Conservation (phyloP, 2,113 vertebrate genomes). For the Anolis carolinensis region DNA sequence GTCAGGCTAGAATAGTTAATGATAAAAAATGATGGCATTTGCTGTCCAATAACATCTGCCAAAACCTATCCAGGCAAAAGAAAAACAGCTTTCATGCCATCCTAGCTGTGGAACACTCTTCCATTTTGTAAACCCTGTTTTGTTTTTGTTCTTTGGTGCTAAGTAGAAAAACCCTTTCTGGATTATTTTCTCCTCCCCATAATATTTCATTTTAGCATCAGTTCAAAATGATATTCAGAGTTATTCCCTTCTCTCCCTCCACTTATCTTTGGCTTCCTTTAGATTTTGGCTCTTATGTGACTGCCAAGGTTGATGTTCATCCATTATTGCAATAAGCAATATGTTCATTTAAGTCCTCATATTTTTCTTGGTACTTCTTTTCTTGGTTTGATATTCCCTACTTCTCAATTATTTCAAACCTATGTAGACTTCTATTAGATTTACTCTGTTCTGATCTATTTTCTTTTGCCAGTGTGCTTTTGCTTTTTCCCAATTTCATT, state of each 20-base stretch:
- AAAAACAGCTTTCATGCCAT: not conserved
- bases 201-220: not conserved
- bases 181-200: not conserved
- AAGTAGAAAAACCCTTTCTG: not conserved
- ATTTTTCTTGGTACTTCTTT: not conserved
- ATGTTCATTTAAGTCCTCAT: not conserved
- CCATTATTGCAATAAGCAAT: too few species aligned
- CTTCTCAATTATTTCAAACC: not conserved
- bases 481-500: too few species aligned
- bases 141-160: not conserved
- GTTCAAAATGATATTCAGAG: not conserved
- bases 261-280: not conserved
- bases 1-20: too few species aligned
- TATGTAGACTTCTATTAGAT: too few species aligned
- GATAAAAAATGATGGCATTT: too few species aligned
- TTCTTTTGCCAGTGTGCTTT: too few species aligned
- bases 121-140: not conserved
- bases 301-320: not conserved
- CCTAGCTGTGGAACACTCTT: not conserved
- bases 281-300: not conserved
- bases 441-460: too few species aligned
- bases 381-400: not conserved
- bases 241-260: too few species aligned
- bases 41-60: too few species aligned
- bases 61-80: too few species aligned